Evolutionary conservation across 2,888 invertebrate genomes (phyloP), one percentile per base, ranked within the genome.

Genomic region (Oconnorella tubifera): DNA sequence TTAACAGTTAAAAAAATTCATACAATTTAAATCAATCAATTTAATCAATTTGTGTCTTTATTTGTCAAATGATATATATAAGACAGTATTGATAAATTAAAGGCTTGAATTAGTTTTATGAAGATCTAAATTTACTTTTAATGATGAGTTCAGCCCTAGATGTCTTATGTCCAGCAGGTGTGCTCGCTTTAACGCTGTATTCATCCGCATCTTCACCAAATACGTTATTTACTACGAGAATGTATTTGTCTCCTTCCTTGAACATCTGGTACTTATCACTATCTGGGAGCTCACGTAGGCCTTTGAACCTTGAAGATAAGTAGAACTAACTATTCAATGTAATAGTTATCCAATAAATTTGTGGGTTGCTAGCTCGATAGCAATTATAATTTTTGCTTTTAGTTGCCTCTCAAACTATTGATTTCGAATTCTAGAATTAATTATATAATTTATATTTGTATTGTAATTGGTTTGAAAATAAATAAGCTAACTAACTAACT

Each of bases 151-250:
- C 92, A 40, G 94, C 97, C 69, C 96, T 86, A n/a, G 96, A 96
- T 62, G 93, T 92, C 83, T 95, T 92, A 33, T 91, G 89, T 31
- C 99, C 99, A 19, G 91, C 97, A 75, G 90, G 89, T 85, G 99
- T 99, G 68, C 90, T 89, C 1, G 97, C 99, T 63, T 96, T 88
- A 79, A 95, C 94, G 14, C 92, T 89, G 82, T 99, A 99, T 82
- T 99, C 98, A 83, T 99, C 99, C 0, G 96, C 95, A 83, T 99
- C 99, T 81, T 99, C 99, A 0, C 96, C 95, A 82, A 89, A 96
- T 2, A 97, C 90, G 76, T 97, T 94, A 78, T 90, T 89, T 27
- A 99, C 91, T 0, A 91, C 88, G 27, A 99, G 87, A 80, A 89
- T 89, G 78, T 95, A 89, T 1, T 79, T 83, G 74, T 96, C 84